A percentile compares a stretch with the other conserved stretches of the same genome.
These are phyloP conservation scores for Ariolimax columbianus DNA, from an alignment of 2,888 invertebrate species.

Conservation along the genomic window DNA sequence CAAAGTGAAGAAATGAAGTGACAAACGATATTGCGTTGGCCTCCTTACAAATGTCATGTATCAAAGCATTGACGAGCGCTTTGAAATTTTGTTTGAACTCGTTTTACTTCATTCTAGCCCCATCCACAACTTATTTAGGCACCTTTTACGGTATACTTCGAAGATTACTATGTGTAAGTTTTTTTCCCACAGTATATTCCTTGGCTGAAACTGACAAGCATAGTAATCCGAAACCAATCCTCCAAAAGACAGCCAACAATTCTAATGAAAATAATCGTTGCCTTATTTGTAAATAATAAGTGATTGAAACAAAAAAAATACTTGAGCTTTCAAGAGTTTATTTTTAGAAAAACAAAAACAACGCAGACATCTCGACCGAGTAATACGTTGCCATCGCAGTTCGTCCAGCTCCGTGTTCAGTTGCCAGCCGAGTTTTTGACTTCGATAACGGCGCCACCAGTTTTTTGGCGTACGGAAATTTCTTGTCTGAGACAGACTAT, in stretches of 20 bases:
- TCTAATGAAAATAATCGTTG: not conserved
- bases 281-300: constrained; percentile 22
- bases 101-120: no score
- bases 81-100: no score
- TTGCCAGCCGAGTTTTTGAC: not conserved
- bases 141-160: no score
- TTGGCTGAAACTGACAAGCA: no score
- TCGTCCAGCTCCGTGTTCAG: constrained; percentile 2
- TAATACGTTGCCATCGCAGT: not conserved
- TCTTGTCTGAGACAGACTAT: constrained; percentile 10
- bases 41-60: no score
- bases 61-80: no score
- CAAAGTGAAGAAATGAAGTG: no score
- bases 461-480: not conserved
- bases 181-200: no score
- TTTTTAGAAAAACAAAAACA: not conserved
- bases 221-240: not conserved
- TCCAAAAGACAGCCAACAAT: not conserved
- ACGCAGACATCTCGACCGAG: not conserved
- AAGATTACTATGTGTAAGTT: no score
- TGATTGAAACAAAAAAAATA: constrained; percentile 24
- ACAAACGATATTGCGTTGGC: no score
- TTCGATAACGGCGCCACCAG: not conserved
- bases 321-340: not conserved
- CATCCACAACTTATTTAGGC: no score